These are phyloP conservation scores for Octopus bimaculoides DNA, from an alignment of 1,140 invertebrate species.

Conservation along the genomic window DNA sequence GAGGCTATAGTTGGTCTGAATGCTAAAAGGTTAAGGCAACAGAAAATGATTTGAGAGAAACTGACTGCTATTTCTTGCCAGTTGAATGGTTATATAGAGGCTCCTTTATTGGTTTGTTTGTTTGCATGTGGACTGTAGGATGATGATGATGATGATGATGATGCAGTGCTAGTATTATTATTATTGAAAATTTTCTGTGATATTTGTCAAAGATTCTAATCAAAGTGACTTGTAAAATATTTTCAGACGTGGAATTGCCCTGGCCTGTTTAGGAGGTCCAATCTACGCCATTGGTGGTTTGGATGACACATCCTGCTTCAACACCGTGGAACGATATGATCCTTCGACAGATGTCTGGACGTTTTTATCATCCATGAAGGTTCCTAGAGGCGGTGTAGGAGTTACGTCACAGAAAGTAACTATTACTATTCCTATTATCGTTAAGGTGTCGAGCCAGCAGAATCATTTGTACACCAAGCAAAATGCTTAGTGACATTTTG, in stretches of 20 bases:
- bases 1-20: too few relatives aligned
- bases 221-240: background rate
- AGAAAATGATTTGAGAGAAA: too few relatives aligned
- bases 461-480: too few relatives aligned
- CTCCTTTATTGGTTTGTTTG: too few relatives aligned
- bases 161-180: background rate
- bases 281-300: slow-evolving; percentile 58
- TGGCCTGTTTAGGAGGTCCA: slow-evolving; percentile 54
- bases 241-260: slow-evolving; percentile 54
- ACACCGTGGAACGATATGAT: slow-evolving; percentile 55
- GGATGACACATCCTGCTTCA: slow-evolving; percentile 55
- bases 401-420: slow-evolving; percentile 54
- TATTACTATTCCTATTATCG: background rate
- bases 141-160: too few relatives aligned
- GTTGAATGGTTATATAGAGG: too few relatives aligned
- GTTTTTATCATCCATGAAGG: slow-evolving; percentile 55
- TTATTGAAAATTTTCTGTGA: background rate
- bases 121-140: too few relatives aligned
- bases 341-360: slow-evolving; percentile 49
- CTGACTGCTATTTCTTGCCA: too few relatives aligned
- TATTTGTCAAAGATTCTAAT: background rate
- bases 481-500: too few relatives aligned
- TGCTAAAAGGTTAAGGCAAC: too few relatives aligned
- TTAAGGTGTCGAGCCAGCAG: too few relatives aligned
- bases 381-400: slow-evolving; percentile 56